Conservation (phyloP, 2,113 vertebrate species). For the Pionites leucogaster region DNA sequence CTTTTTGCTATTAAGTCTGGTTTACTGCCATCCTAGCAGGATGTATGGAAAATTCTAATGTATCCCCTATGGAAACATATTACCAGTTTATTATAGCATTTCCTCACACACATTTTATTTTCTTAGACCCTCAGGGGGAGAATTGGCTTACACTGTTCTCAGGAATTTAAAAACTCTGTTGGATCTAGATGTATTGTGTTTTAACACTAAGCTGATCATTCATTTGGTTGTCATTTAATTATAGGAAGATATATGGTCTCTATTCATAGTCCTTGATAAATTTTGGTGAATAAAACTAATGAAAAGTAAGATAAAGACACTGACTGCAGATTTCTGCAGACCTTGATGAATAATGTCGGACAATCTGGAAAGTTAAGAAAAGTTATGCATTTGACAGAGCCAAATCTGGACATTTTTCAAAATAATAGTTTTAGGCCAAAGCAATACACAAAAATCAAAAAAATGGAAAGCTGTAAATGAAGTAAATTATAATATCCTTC, state of each 20-base stretch:
- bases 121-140: slow-evolving; percentile 12
- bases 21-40: slow-evolving; percentile 28
- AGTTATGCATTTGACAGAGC: background rate
- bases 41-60: slow-evolving; percentile 44
- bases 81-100: slow-evolving; percentile 52
- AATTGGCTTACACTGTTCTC: slow-evolving; percentile 40
- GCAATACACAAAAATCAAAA: background rate
- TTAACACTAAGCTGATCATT: background rate
- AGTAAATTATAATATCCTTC: background rate
- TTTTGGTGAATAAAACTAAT: background rate
- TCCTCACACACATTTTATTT: slow-evolving; percentile 50
- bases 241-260: background rate
- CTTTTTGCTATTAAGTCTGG: slow-evolving; percentile 2
- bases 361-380: background rate
- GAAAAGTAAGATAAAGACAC: background rate
- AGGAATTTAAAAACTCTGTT: slow-evolving; percentile 31
- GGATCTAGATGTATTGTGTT: background rate
- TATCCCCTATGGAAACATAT: slow-evolving; percentile 48
- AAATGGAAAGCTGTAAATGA: background rate
- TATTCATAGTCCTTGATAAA: background rate
- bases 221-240: slow-evolving; percentile 13
- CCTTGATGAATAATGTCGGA: background rate
- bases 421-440: background rate
- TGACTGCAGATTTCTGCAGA: background rate
- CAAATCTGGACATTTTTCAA: background rate